Conservation (phyloP, 2,113 vertebrate species). For the Cyprinodon brontotheroides region DNA sequence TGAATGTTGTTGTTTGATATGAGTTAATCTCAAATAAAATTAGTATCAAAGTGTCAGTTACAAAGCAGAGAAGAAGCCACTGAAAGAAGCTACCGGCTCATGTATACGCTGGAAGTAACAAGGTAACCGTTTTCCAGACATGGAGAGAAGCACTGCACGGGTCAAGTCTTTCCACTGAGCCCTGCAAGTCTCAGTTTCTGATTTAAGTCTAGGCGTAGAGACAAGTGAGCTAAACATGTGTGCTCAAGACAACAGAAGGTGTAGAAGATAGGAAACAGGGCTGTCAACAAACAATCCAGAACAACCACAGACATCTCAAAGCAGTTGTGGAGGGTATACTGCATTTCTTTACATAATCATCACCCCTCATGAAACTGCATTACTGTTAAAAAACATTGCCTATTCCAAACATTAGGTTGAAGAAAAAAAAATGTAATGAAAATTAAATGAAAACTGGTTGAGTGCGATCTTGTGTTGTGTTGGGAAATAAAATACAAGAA, state of each 20-base stretch:
- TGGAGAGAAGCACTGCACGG: slow-evolving; percentile 58
- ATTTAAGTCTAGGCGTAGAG: slow-evolving; percentile 47
- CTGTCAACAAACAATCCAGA: slow-evolving; percentile 72
- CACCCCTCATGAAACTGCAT: slow-evolving; percentile 65
- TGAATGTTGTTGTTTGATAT: background rate
- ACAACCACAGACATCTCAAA: slow-evolving; percentile 54
- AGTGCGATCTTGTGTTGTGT: slow-evolving; percentile 20
- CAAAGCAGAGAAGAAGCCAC: too few relatives aligned
- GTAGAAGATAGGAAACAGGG: slow-evolving; percentile 57
- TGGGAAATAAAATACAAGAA: slow-evolving; percentile 32
- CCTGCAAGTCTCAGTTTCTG: slow-evolving; percentile 52
- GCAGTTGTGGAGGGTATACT: slow-evolving; percentile 37
- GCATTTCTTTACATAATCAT: slow-evolving; percentile 55
- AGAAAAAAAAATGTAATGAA: slow-evolving; percentile 23
- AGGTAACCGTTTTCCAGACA: slow-evolving; percentile 32
- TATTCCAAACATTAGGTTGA: slow-evolving; percentile 20
- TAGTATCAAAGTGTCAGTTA: too few relatives aligned
- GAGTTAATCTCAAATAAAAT: background rate
- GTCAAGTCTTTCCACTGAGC: slow-evolving; percentile 56
- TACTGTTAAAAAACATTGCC: slow-evolving; percentile 26
- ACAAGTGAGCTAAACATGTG: slow-evolving; percentile 61
- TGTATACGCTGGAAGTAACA: too few relatives aligned
- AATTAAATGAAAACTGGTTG: slow-evolving; percentile 1
- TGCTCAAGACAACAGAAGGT: slow-evolving; percentile 59
- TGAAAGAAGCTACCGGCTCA: too few relatives aligned